Evolutionary conservation across 2,888 invertebrate species (phyloP).

Genomic region (Thyatira batis): DNA sequence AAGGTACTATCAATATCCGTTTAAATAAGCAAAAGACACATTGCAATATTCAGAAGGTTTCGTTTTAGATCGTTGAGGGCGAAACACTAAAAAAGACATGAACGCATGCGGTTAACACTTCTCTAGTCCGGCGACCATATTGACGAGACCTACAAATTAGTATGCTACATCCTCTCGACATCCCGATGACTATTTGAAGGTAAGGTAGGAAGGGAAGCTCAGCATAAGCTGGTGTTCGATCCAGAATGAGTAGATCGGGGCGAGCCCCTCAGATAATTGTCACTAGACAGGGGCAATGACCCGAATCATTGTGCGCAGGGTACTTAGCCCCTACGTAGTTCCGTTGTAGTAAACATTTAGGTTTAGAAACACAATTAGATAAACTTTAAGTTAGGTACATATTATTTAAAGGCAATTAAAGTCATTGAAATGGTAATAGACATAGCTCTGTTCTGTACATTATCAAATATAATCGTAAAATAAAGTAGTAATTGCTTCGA

Average conservation of each 20-base stretch:
- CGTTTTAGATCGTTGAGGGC: constrained; percentile 34
- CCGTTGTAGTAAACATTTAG: constrained; percentile 2
- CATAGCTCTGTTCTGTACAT: not conserved
- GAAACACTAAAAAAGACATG: constrained; percentile 43
- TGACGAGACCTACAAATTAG: constrained; percentile 17
- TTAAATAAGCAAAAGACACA: not conserved
- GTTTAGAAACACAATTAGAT: constrained; percentile 9
- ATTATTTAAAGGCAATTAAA: constrained; percentile 1
- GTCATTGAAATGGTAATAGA: constrained; percentile 22
- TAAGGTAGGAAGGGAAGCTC: constrained; percentile 19
- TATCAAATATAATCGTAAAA: not conserved
- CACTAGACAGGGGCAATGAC: constrained; percentile 56
- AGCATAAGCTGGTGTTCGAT: constrained; percentile 29
- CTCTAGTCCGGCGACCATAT: constrained; percentile 27
- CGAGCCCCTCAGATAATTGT: constrained; percentile 57
- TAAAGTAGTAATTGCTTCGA: constrained; percentile 14
- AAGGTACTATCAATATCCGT: not conserved
- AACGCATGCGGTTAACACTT: constrained; percentile 38
- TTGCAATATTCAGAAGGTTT: constrained; percentile 16
- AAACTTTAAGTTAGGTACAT: not conserved
- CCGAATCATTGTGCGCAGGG: constrained; percentile 40
- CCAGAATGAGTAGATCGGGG: constrained; percentile 44
- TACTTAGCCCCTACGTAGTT: constrained; percentile 10
- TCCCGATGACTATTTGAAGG: not conserved
- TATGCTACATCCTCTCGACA: not conserved